Evolutionary conservation across 2,888 invertebrate genomes (phyloP).

Genomic region (Melipona beecheii): DNA sequence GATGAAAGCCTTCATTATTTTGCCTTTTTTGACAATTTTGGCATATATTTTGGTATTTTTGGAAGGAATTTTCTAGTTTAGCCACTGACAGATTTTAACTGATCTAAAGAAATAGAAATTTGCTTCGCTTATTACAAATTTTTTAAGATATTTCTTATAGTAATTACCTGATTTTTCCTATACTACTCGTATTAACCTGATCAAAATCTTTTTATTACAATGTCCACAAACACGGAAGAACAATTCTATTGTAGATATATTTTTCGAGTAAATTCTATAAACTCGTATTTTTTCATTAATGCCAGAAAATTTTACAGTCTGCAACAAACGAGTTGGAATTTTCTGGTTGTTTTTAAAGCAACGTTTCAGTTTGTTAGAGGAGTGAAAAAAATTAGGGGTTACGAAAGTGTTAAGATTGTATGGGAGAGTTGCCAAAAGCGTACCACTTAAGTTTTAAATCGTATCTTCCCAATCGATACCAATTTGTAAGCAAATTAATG

Average conservation of each 20-base stretch:
- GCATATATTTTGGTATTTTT: too few relatives aligned
- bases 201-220: background rate
- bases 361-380: background rate
- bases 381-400: background rate
- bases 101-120: too few relatives aligned
- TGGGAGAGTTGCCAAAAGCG: background rate
- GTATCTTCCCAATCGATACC: background rate
- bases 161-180: background rate
- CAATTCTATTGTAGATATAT: background rate
- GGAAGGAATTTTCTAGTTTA: too few relatives aligned
- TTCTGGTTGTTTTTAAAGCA: background rate
- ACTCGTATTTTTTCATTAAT: background rate
- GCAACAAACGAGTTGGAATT: background rate
- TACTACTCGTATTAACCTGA: background rate
- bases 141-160: too few relatives aligned
- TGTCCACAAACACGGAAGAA: background rate
- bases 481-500: slow-evolving; percentile 1
- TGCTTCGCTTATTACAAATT: too few relatives aligned
- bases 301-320: too few relatives aligned
- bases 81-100: too few relatives aligned
- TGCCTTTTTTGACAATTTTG: too few relatives aligned
- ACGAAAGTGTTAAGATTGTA: slow-evolving; percentile 3
- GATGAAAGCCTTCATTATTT: too few relatives aligned
- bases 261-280: background rate
- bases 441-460: background rate